Evolutionary conservation across 53 echinoderm and acorn worm species (phyloP), one percentile per base, ranked within the genome.

Genomic region (Henricia sp.): DNA sequence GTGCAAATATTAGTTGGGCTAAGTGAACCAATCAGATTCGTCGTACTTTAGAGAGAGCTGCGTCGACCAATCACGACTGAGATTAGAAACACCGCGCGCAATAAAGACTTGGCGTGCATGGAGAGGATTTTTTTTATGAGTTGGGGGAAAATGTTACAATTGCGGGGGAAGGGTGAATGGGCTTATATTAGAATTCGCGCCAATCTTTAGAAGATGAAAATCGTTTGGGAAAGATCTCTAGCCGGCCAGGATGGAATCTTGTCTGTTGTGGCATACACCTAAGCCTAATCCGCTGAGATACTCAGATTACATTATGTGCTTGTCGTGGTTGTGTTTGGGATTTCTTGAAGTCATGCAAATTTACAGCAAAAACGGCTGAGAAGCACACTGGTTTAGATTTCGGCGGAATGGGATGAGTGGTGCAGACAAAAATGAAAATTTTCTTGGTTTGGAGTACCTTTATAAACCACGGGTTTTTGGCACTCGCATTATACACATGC

Each of bases 1-100:
- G 58, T 37, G 42, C 76, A 39, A 76, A 76, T 41, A 76, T 41
- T 41, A 56, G 44, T 39, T 20, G 39, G 67, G 14, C 67, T 67
- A 37, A 39, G 28, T 8, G 37, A 36, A 38, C 67, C 67, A 67
- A 67, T 67, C 37, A 23, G 3, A 40, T 67, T 40, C n/a, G 37
- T 38, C 67, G 67, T 67, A 67, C 67, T 67, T 38, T 67, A 37
- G 17, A 67, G 0, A 14, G 30, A 34, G 17, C 32, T 60, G 29
- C 16, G 1, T 34, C 30, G 62, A 33, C 62, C 62, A 60, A 60
- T 60, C 62, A 19, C 1, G 17, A 9, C 16, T 27, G 10, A 27
- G 62, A 3, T 29, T 32, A 32, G 62, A 60, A 60, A 60, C 62
- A 14, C 9, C 62, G 30, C 62, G 23, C 62, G 62, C 30, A 60